Evolutionary conservation across 2,113 vertebrate species (phyloP).

Genomic region (Emydocephalus ijimae): DNA sequence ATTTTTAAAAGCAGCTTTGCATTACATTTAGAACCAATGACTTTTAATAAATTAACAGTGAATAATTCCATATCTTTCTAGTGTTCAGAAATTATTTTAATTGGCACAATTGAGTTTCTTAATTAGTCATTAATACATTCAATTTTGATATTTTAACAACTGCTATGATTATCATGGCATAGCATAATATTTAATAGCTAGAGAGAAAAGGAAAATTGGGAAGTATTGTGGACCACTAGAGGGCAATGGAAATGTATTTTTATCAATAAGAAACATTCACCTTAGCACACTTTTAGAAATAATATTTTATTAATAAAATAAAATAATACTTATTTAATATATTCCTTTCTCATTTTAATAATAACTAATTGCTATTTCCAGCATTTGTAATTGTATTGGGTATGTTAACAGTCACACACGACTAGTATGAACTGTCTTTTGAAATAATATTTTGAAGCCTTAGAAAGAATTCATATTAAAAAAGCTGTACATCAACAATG

Average conservation of each 20-base stretch:
- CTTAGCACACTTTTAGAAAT: background rate
- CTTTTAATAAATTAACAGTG: background rate
- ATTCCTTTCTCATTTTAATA: background rate
- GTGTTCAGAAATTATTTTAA: background rate
- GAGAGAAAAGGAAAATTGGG: background rate
- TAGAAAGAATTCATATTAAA: background rate
- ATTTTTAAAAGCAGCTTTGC: background rate
- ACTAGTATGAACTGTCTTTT: background rate
- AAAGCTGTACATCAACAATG: background rate
- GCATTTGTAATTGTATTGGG: background rate
- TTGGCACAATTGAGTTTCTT: background rate
- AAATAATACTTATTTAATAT: background rate
- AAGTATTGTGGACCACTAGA: conserved; percentile 9
- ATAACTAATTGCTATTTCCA: background rate
- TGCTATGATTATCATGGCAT: background rate
- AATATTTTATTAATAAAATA: background rate
- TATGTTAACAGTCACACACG: background rate
- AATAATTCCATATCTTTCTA: background rate
- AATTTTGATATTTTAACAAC: background rate
- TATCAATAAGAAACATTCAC: background rate
- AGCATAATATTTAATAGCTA: background rate
- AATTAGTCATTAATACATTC: background rate
- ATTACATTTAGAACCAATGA: background rate
- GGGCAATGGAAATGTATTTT: conserved; percentile 13
- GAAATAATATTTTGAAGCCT: background rate